Evolutionary conservation across 2,888 invertebrate genomes (phyloP).

Genomic region (Stratiomys singularior): DNA sequence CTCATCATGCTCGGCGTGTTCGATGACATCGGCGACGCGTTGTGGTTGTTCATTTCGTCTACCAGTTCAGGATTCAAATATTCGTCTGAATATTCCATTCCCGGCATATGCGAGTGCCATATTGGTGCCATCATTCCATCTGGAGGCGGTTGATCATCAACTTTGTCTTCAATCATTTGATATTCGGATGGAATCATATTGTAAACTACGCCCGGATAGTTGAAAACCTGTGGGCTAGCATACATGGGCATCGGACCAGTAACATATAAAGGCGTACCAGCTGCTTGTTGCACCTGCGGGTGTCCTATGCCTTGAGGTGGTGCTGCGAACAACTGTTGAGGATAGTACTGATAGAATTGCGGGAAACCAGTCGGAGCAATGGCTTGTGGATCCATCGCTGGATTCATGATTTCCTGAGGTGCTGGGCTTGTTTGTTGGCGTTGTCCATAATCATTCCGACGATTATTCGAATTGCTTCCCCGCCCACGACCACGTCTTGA

Average conservation of each 20-base stretch:
- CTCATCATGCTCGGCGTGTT: constrained; percentile 64
- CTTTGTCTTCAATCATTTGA: constrained; percentile 59
- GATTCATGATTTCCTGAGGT: constrained; percentile 54
- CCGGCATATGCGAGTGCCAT: constrained; percentile 58
- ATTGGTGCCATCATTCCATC: constrained; percentile 57
- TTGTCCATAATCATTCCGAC: constrained; percentile 60
- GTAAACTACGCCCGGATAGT: constrained; percentile 58
- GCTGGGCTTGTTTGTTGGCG: constrained; percentile 56
- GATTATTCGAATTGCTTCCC: constrained; percentile 57
- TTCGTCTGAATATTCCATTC: constrained; percentile 60
- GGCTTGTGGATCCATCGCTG: constrained; percentile 47
- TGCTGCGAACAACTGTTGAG: constrained; percentile 53
- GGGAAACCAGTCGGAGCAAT: constrained; percentile 43
- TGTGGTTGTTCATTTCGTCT: constrained; percentile 62
- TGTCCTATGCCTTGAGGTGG: constrained; percentile 60
- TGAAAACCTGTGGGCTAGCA: constrained; percentile 57
- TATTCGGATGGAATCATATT: constrained; percentile 61
- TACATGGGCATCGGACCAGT: constrained; percentile 59
- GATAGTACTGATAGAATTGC: constrained; percentile 45
- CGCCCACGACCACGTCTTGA: constrained; percentile 59
- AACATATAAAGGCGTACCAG: constrained; percentile 61
- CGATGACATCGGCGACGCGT: constrained; percentile 58
- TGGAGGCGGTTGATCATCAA: constrained; percentile 57
- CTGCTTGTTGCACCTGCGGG: constrained; percentile 63
- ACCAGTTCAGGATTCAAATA: constrained; percentile 56